Evolutionary conservation across 2,888 invertebrate species (phyloP).

Genomic region (Rhimphoctona megacephalus): DNA sequence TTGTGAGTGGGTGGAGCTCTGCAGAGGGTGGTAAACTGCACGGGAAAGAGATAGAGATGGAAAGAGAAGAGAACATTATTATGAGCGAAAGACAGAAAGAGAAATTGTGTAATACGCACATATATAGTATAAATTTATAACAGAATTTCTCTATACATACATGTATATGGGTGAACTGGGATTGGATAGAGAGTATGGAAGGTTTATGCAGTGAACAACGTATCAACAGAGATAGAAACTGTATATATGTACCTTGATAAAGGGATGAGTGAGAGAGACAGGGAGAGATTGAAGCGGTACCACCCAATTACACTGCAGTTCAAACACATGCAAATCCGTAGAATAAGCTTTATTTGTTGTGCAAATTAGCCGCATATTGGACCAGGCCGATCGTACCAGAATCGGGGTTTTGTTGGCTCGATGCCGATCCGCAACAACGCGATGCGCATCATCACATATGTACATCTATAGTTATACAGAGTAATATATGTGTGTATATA

Average conservation of each 20-base stretch:
- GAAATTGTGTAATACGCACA: slow-evolving; percentile 48
- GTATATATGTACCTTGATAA: slow-evolving; percentile 22
- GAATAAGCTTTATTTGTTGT: slow-evolving; percentile 85
- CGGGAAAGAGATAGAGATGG: slow-evolving; percentile 13
- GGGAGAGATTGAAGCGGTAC: slow-evolving; percentile 74
- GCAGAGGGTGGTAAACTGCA: slow-evolving; percentile 48
- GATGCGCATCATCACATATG: slow-evolving; percentile 24
- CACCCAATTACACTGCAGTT: slow-evolving; percentile 85
- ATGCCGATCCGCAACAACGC: slow-evolving; percentile 72
- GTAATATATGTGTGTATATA: not conserved
- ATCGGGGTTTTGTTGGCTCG: slow-evolving; percentile 80
- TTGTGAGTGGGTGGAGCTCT: slow-evolving; percentile 48
- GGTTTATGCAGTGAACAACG: slow-evolving; percentile 61
- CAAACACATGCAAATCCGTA: slow-evolving; percentile 85
- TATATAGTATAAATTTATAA: not conserved
- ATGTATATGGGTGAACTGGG: slow-evolving; percentile 22
- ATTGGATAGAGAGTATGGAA: slow-evolving; percentile 43
- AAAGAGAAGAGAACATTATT: slow-evolving; percentile 52
- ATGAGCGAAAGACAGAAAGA: slow-evolving; percentile 59
- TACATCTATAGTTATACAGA: not conserved
- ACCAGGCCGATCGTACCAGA: slow-evolving; percentile 78
- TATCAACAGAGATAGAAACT: slow-evolving; percentile 57
- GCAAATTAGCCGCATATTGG: slow-evolving; percentile 85
- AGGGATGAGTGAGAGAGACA: slow-evolving; percentile 49
- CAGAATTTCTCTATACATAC: slow-evolving; percentile 24